Evolutionary conservation across 2,888 invertebrate genomes (phyloP), one percentile per base, ranked within the genome.

Genomic region (Synergus gifuensis): DNA sequence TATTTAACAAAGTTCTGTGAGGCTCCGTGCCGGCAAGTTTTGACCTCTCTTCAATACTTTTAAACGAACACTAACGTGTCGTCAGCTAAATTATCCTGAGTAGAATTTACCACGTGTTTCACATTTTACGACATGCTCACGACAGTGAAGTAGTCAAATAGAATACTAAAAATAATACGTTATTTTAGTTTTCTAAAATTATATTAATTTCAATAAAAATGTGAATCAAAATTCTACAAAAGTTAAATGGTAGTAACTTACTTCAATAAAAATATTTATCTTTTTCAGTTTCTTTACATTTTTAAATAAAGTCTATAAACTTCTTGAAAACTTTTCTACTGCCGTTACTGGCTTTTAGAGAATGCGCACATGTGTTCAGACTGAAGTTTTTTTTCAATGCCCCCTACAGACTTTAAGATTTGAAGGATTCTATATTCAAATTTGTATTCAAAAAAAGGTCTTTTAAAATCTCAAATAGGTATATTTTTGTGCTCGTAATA

Each of bases 71-170:
- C 67, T 67, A 67, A 67, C 42, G 42, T 44, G 42, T 44, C 4
- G 22, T 63, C 36, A 16, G 22, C 36, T 44, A 11, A 44, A 67
- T 60, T 60, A 18, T 42, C 8, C 40, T 36, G 64, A 64, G 40
- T 36, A 40, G 14, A 63, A 63, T 64, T 16, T 40, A 64, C 36
- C 64, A 64, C 64, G 64, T 67, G 46, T 18, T 16, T 46, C 12
- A 14, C 12, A 18, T n/a, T 22, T n/a, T 3, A 67, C 14, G 67
- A 14, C 73, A 73, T n/a, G 18, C 44, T n/a, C 7, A 67, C 14
- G 67, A 14, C 73, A 73, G 73, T 73, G 73, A 73, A 73, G 73
- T 73, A 73, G 36, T n/a, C n/a, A 49, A 54, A 46, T 36, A 36
- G n/a, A 73, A 36, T 11, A n/a, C n/a, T 66, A 7, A 66, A 40